phyloP scores from a whole-genome alignment of 1,140 invertebrate genomes.

The Pinna nobilis region DNA sequence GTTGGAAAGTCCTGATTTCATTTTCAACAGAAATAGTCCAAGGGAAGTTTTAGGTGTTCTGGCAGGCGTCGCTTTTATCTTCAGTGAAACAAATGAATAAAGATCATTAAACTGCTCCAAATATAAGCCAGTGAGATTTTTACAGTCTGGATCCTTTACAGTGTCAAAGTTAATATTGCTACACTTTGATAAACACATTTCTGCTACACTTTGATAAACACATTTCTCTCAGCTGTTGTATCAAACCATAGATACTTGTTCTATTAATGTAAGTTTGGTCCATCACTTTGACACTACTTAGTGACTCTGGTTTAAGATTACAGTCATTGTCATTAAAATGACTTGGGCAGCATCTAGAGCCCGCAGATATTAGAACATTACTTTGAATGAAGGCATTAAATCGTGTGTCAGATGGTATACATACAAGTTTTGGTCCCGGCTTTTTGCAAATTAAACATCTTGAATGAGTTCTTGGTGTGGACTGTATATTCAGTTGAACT shows the following conservation, averaged over 20 bases:
- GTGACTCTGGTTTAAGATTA: neutral
- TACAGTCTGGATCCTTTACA: conserved; percentile 15
- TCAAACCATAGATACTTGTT: neutral
- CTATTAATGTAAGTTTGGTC: neutral
- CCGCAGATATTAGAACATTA: neutral
- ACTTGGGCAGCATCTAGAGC: conserved; percentile 11
- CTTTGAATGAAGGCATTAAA: neutral
- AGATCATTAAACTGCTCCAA: conserved; percentile 1
- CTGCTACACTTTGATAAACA: neutral
- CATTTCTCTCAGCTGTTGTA: neutral
- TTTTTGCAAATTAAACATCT: conserved; percentile 9
- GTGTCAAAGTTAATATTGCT: neutral
- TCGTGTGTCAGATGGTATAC: neutral
- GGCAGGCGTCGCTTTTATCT: conserved; percentile 7
- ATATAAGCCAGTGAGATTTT: neutral
- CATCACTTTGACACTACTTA: neutral
- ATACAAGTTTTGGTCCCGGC: conserved; percentile 8
- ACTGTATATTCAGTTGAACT: too few species aligned
- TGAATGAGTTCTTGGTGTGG: neutral
- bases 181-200: too few species aligned
- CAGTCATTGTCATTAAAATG: too few species aligned
- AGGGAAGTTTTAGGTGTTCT: neutral
- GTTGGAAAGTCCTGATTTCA: conserved; percentile 24
- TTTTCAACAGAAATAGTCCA: conserved; percentile 16
- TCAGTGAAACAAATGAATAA: neutral